Conservation (phyloP, 2,113 vertebrate genomes). For the Hiodon tergisus region DNA sequence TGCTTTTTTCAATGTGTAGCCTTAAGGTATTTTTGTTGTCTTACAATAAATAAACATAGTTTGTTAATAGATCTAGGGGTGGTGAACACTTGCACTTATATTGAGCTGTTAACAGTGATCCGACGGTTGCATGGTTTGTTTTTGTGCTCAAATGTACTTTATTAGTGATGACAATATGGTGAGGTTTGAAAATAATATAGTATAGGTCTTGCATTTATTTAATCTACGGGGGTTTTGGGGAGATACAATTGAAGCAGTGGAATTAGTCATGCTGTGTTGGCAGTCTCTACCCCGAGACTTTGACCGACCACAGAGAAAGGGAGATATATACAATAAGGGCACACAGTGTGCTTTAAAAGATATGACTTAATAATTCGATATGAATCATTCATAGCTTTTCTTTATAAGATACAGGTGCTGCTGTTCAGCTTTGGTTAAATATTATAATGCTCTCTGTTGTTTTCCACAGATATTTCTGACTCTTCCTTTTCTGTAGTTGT, state of each 20-base stretch:
- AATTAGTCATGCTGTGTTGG: too few relatives aligned
- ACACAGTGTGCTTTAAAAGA: constrained; percentile 23
- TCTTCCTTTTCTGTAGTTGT: not conserved
- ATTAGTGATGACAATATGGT: too few relatives aligned
- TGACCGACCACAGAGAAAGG: not conserved
- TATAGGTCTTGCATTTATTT: too few relatives aligned
- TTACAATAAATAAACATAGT: too few relatives aligned
- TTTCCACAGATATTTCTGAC: not conserved
- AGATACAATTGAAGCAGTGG: not conserved
- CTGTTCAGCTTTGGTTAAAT: constrained; percentile 9
- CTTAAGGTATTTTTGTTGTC: too few relatives aligned
- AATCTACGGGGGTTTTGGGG: not conserved
- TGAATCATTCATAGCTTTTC: constrained; percentile 27
- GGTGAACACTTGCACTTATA: too few relatives aligned
- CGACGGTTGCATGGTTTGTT: too few relatives aligned
- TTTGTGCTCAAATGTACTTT: too few relatives aligned
- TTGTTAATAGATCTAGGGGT: too few relatives aligned
- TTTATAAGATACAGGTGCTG: constrained; percentile 17
- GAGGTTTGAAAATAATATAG: too few relatives aligned
- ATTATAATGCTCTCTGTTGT: constrained; percentile 13
- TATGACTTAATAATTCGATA: constrained; percentile 20
- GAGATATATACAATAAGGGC: not conserved
- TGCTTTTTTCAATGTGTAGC: too few relatives aligned
- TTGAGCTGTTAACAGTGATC: too few relatives aligned
- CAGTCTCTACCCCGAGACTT: not conserved